Base-by-base conservation (phyloP, 2,113 vertebrate genomes). In the Collichthys lucidus region DNA sequence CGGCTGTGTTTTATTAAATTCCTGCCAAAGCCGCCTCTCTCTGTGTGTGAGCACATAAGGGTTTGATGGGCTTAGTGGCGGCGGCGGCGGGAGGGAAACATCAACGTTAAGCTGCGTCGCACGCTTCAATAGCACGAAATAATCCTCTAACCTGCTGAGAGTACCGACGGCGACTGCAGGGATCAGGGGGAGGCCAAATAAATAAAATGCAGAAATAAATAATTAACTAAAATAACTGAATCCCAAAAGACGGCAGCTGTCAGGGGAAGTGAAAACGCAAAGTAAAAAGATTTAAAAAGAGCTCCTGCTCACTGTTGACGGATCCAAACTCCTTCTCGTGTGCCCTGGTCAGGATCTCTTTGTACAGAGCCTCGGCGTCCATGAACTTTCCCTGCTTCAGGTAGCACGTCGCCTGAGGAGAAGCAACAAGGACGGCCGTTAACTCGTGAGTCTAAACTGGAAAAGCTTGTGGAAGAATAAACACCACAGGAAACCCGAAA, bases 281-380 rank as follows among this genome's bases (percentile, higher is more conserved):
- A 31, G 31, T 31, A 19, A 3, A 3, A 61, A n/a, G 4, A 6
- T n/a, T n/a, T n/a, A 16, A n/a, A n/a, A n/a, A n/a, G n/a, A 40
- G 7, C 55, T 57, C 35, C n/a, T 4, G 79, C 96, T 94, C 83
- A 97, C 97, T 96, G 72, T 96, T 96, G 80, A 97, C 96, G 0
- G 96, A 97, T 49, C 97, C 96, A 42, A 97, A 97, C 91, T 97
- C 96, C 76, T 96, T 96, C 94, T 97, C 97, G 0, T 97, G 97
- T 0, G 96, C 96, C 0, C 95, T 91, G 65, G 97, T 97, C 86
- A 97, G 95, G 84, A 97, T 97, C 86, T 97, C 97, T 84, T 97
- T 97, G 91, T 97, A 97, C 55, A 97, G 94, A 2, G 88, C 84
- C 83, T 97, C 97, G 0, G 97, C 97, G 0, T 97, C 96, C 73